Conservation (phyloP, 1,140 invertebrate genomes). For the Planococcus citri region DNA sequence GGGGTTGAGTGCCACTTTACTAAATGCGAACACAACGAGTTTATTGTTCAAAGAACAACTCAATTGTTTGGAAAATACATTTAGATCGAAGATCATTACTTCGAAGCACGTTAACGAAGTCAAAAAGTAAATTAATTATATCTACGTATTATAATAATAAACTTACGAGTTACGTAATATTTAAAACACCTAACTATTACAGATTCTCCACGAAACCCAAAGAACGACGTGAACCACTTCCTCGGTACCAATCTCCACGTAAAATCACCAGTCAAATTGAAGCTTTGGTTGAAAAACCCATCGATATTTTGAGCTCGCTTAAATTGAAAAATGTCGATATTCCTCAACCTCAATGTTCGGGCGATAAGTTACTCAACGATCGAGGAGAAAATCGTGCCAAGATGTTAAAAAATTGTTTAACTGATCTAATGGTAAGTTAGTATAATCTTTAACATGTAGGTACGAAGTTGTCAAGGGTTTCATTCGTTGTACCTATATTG, state of each 20-base stretch:
- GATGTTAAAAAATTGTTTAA: background rate
- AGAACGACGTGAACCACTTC: background rate
- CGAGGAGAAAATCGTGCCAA: background rate
- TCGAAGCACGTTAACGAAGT: conserved; percentile 54
- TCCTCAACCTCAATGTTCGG: too few relatives aligned
- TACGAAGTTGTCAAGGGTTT: too few relatives aligned
- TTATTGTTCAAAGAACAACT: conserved; percentile 39
- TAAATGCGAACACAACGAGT: conserved; percentile 55
- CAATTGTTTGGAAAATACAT: conserved; percentile 55
- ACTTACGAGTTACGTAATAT: background rate
- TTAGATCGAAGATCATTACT: conserved; percentile 49
- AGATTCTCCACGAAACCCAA: conserved; percentile 22
- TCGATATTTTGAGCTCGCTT: background rate
- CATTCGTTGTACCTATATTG: background rate
- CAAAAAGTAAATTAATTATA: conserved; percentile 37
- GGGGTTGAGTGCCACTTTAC: conserved; percentile 68
- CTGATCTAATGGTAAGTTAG: background rate
- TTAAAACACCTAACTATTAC: conserved; percentile 4
- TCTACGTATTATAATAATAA: conserved; percentile 10
- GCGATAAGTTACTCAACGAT: background rate
- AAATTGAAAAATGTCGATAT: conserved; percentile 11
- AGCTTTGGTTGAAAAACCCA: background rate
- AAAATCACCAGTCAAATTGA: background rate
- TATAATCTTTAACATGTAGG: background rate
- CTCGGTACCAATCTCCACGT: background rate